A percentile compares a stretch with the other conserved stretches of the same genome.
Conservation (phyloP, 92 coral and sea anemone species). For the Phymanthus crucifer region DNA sequence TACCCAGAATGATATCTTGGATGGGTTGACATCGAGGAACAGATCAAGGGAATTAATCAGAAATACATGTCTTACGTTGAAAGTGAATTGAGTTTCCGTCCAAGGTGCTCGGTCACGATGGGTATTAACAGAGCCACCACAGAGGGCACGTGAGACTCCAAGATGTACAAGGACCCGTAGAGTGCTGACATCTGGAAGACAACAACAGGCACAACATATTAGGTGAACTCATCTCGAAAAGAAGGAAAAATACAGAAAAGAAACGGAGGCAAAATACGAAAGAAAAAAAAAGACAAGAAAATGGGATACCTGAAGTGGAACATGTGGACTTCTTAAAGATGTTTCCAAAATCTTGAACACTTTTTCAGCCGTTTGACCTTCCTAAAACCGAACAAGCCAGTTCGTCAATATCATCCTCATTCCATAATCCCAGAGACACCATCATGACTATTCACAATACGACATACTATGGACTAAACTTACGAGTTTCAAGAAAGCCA, state of each 20-base stretch:
- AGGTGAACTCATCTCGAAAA: not conserved
- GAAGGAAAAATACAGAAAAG: not conserved
- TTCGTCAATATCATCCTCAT: too few species aligned
- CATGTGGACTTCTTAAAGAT: conserved; percentile 80
- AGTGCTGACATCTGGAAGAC: conserved; percentile 71
- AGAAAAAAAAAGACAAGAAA: not conserved
- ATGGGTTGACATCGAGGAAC: not conserved
- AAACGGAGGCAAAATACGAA: too few species aligned
- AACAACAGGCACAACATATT: not conserved
- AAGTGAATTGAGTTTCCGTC: conserved; percentile 58
- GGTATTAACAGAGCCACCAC: conserved; percentile 78
- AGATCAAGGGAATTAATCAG: not conserved
- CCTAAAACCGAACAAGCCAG: conserved; percentile 48
- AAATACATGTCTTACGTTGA: conserved; percentile 56
- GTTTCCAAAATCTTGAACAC: conserved; percentile 82
- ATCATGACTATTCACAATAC: too few species aligned
- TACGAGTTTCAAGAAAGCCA: conserved; percentile 90
- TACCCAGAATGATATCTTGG: not conserved
- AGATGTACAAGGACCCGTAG: conserved; percentile 80
- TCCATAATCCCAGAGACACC: not conserved
- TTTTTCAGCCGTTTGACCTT: conserved; percentile 88
- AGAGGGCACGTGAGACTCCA: conserved; percentile 82
- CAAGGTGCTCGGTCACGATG: conserved; percentile 74
- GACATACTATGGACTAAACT: conserved; percentile 1
- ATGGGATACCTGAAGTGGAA: conserved; percentile 79